Conservation (phyloP, 2,113 vertebrate genomes). For the Indicator maculatus region DNA sequence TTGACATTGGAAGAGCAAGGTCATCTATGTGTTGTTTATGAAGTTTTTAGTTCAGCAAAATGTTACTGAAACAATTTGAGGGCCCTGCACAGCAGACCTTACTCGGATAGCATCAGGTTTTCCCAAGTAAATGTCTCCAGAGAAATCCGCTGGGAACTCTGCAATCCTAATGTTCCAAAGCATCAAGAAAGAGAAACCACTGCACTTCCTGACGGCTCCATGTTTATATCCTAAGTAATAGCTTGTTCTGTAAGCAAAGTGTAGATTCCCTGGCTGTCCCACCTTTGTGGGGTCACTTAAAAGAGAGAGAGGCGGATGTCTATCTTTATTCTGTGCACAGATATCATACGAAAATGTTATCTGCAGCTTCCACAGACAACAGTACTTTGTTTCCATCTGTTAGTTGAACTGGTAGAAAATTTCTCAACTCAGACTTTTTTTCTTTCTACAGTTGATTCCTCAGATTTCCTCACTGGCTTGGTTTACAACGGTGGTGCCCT, state of each 20-base stretch:
- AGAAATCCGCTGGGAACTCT: background rate
- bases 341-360: background rate
- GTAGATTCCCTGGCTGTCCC: background rate
- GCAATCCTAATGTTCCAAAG: background rate
- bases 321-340: background rate
- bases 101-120: background rate
- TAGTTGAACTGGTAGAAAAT: background rate
- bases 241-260: background rate
- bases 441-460: conserved; percentile 86
- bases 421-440: conserved; percentile 37
- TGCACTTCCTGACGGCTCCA: background rate
- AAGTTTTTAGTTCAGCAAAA: conserved; percentile 20
- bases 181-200: background rate
- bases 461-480: conserved; percentile 90
- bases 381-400: background rate
- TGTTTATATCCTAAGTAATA: background rate
- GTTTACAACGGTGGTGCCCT: conserved; percentile 92
- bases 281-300: background rate
- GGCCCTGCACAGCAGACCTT: background rate
- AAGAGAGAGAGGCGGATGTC: background rate
- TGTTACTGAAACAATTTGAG: background rate
- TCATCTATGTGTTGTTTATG: background rate
- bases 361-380: background rate
- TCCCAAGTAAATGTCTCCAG: background rate
- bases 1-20: background rate